Evolutionary conservation across 1,140 invertebrate genomes (phyloP).

Genomic region (Drosophila lacteicornis): DNA sequence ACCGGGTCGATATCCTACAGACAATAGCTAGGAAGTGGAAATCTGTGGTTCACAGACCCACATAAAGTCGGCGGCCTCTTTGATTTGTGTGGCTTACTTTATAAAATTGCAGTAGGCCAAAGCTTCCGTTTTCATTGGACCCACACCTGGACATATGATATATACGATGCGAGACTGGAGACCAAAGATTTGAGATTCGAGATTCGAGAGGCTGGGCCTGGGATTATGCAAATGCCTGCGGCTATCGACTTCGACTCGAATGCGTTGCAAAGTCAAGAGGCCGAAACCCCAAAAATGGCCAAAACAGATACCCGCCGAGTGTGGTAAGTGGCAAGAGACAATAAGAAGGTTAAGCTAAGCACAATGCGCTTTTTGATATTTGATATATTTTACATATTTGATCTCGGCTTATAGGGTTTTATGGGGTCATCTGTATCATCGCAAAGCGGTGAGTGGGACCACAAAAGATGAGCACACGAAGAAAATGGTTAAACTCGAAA

Average conservation of each 20-base stretch:
- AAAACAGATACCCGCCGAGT: constrained; percentile 26
- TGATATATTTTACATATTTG: constrained; percentile 45
- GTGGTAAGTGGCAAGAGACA: constrained; percentile 71
- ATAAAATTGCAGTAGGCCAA: constrained; percentile 6
- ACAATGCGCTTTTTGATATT: constrained; percentile 48
- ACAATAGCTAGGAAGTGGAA: constrained; percentile 78
- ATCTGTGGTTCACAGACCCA: constrained; percentile 61
- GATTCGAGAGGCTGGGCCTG: constrained; percentile 22
- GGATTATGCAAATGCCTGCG: constrained; percentile 43
- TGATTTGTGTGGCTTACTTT: constrained; percentile 21
- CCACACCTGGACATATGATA: constrained; percentile 41
- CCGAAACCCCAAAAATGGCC: constrained; percentile 26
- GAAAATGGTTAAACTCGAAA: no score
- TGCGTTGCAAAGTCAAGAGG: constrained; percentile 49
- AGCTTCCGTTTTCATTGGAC: constrained; percentile 35
- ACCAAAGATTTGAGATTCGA: constrained; percentile 21
- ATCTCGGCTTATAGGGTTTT: constrained; percentile 35
- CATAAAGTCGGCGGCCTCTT: constrained; percentile 36
- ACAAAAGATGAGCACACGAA: constrained; percentile 26
- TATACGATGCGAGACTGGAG: constrained; percentile 6
- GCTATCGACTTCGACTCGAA: constrained; percentile 24
- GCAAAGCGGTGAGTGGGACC: constrained; percentile 20
- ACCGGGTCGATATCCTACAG: constrained; percentile 77
- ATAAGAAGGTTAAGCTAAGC: constrained; percentile 69
- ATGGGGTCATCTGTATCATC: constrained; percentile 41